Evolutionary conservation across 1,140 invertebrate genomes (phyloP).

Genomic region (Drosophila gunungcola): DNA sequence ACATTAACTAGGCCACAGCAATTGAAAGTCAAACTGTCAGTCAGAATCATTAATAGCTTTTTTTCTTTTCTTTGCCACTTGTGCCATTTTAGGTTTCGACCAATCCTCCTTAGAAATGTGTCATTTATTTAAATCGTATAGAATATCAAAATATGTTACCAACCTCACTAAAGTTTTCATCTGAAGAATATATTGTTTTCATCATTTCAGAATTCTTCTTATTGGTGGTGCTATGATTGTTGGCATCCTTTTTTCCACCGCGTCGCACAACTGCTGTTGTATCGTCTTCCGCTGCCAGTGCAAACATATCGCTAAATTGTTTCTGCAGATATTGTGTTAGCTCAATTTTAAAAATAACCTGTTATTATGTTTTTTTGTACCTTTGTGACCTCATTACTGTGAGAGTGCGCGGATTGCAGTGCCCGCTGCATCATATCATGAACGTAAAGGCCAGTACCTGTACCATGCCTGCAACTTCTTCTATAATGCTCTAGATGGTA

Average conservation of each 20-base stretch:
- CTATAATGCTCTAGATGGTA: slow-evolving; percentile 96
- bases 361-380: slow-evolving; percentile 62
- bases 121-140: neutral
- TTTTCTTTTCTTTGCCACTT: slow-evolving; percentile 80
- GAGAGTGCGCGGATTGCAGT: slow-evolving; percentile 91
- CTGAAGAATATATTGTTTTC: slow-evolving; percentile 80
- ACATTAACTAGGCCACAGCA: slow-evolving; percentile 31
- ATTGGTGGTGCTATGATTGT: slow-evolving; percentile 70
- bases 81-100: slow-evolving; percentile 78
- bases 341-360: neutral
- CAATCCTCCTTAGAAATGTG: slow-evolving; percentile 73
- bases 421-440: slow-evolving; percentile 95
- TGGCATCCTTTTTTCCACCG: slow-evolving; percentile 81
- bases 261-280: slow-evolving; percentile 79
- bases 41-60: slow-evolving; percentile 83
- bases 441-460: slow-evolving; percentile 86
- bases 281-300: slow-evolving; percentile 95
- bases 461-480: slow-evolving; percentile 88
- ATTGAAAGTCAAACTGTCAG: slow-evolving; percentile 69
- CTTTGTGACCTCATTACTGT: slow-evolving; percentile 91
- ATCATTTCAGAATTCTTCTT: slow-evolving; percentile 79
- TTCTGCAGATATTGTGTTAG: slow-evolving; percentile 87
- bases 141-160: neutral
- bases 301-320: slow-evolving; percentile 96
- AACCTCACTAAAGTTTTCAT: slow-evolving; percentile 83